Evolutionary conservation across 2,888 invertebrate genomes (phyloP), one percentile per base, ranked within the genome.

Genomic region (Argyresthia goedartella): DNA sequence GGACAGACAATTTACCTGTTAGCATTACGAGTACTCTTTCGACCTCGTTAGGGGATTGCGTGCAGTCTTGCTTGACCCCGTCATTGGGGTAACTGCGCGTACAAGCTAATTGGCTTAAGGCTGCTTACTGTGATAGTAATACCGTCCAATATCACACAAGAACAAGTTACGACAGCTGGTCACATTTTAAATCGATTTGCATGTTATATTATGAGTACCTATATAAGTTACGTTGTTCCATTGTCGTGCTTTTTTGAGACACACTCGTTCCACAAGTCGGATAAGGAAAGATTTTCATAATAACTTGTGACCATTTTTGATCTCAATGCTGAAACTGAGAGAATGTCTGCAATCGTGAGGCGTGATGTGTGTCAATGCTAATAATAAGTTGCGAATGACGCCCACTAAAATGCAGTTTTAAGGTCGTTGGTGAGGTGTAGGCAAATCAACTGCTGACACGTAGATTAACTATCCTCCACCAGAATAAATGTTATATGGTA

Each of bases 281-380:
- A 34, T 48, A 35, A 35, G 36, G 25, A 25, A 25, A 25, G 25
- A 25, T 25, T 15, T 49, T 16, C 42, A 15, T 39, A 49, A 15
- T 42, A 15, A 49, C 33, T 50, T 43, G 42, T 25, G 33, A 14
- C 48, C 39, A 48, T 48, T 48, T 48, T 48, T 70, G 65, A 67
- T 66, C 64, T 65, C 60, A 35, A 41, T 67, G 65, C 59, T 60
- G 60, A 69, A 73, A 65, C 66, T 63, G 62, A 65, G 63, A 69
- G 69, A 74, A 73, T 74, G 72, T 72, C 64, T 70, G 67, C 65
- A 60, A 63, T 42, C 63, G 25, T 25, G 6, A 25, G 25, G 61
- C 62, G 59, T 64, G 61, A 80, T 79, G 75, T 81, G 61, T 80
- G 82, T 82, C 82, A 82, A 80, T 82, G 82, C 70, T 81, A 77